Base-by-base conservation (phyloP, 2,113 vertebrate genomes). In the Arvicanthis niloticus region DNA sequence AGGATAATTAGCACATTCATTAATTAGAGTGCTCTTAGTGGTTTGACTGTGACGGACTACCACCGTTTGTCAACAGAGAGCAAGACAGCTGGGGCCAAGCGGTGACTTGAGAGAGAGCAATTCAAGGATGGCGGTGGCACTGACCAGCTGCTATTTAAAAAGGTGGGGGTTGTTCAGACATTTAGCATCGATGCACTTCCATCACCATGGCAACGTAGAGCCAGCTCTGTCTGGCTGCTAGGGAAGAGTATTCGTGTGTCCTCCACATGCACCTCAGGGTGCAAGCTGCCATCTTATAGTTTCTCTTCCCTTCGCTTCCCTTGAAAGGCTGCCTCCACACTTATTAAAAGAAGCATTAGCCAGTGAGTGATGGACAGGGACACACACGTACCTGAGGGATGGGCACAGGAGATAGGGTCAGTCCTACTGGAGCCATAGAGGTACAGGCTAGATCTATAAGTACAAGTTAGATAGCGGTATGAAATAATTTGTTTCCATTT, bases 41-140 rank as follows among this genome's bases (percentile, higher is more conserved):
- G 81, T 89, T 76, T 93, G 89, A 95, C 97, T 96, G 92, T 96
- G 96, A 97, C 97, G 97, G 97, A 98, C 97, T 93, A 84, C 90
- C 96, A 92, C 90, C 96, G 91, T 97, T 97, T 96, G 96, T 97
- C 97, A 98, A 88, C 90, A 92, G 88, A 92, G 90, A 91, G 82
- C 91, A 89, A 82, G 90, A 93, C 96, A 95, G 95, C 91, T 75
- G 91, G 78, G 96, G 77, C 96, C 84, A 81, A 42, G 81, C 56
- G 81, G 34, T 9, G 24, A 88, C 95, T 86, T 85, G 26, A 40
- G 75, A 81, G 77, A 58, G 90, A 91, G 93, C 88, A 48, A 95
- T 62, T 75, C 88, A 91, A 85, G 58, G 21, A 48, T 22, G 11
- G 91, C 3, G 2, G 19, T 88, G 89, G 92, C 94, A 58, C 89